These are phyloP conservation scores for Sebastolobus alascanus DNA, from an alignment of 2,797 vertebrate genomes.

Conservation along the genomic window DNA sequence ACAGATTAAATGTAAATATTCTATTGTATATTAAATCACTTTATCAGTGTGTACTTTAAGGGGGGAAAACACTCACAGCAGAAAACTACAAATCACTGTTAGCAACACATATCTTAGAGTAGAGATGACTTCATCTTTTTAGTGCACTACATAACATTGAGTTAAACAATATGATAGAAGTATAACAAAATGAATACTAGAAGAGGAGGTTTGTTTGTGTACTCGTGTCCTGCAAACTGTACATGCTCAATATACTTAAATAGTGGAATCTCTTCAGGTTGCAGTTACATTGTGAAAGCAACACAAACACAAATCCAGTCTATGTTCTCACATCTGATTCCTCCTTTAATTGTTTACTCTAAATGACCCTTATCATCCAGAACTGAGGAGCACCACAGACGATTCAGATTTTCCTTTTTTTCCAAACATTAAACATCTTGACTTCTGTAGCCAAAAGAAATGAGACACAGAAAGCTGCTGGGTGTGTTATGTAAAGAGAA, in stretches of 20 bases:
- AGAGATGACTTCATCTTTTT: constrained; percentile 78
- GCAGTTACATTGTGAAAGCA: constrained; percentile 68
- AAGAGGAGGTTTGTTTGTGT: constrained; percentile 72
- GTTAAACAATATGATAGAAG: constrained; percentile 75
- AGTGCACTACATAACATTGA: constrained; percentile 84
- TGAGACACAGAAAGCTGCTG: constrained; percentile 59
- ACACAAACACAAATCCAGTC: constrained; percentile 67
- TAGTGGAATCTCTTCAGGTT: constrained; percentile 74
- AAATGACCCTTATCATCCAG: constrained; percentile 70
- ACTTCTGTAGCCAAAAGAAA: constrained; percentile 47
- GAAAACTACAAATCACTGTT: constrained; percentile 69
- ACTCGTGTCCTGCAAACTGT: constrained; percentile 76
- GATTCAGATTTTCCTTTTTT: constrained; percentile 59
- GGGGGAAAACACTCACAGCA: constrained; percentile 48
- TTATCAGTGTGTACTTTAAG: constrained; percentile 44
- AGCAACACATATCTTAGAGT: constrained; percentile 65
- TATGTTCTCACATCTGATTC: constrained; percentile 59
- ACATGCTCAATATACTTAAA: constrained; percentile 81
- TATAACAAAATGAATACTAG: constrained; percentile 72
- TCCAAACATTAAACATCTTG: constrained; percentile 43
- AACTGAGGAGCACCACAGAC: constrained; percentile 69
- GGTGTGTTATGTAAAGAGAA: constrained; percentile 40
- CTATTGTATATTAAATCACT: constrained; percentile 28
- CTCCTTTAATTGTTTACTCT: constrained; percentile 64
- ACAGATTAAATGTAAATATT: constrained; percentile 45